Evolutionary conservation across 2,797 vertebrate species (phyloP).

Genomic region (Pachyuromys duprasi): DNA sequence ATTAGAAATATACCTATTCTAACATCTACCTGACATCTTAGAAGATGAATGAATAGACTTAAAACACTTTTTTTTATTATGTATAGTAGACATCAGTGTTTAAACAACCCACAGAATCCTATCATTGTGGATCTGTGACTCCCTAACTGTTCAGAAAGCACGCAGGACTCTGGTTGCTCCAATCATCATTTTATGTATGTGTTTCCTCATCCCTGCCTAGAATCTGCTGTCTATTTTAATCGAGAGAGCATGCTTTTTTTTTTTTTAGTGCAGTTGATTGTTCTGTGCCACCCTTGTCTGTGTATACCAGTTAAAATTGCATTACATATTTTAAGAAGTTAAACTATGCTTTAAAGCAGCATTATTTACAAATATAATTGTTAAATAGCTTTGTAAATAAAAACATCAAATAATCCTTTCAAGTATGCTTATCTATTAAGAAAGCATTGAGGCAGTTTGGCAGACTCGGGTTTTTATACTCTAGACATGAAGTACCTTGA

Average conservation of each 20-base stretch:
- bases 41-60: slow-evolving; percentile 26
- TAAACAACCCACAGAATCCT: neutral
- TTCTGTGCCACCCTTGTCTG: neutral
- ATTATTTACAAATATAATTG: slow-evolving; percentile 30
- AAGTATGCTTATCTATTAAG: slow-evolving; percentile 35
- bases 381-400: neutral
- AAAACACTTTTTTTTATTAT: neutral
- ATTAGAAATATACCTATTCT: slow-evolving; percentile 38
- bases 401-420: slow-evolving; percentile 24
- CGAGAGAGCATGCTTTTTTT: slow-evolving; percentile 1
- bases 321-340: slow-evolving; percentile 61
- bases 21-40: slow-evolving; percentile 16
- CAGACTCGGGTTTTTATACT: slow-evolving; percentile 65
- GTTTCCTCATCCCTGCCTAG: neutral
- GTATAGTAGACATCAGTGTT: slow-evolving; percentile 10
- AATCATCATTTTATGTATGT: slow-evolving; percentile 5
- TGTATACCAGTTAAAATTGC: slow-evolving; percentile 14
- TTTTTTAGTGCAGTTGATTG: slow-evolving; percentile 49
- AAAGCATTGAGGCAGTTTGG: slow-evolving; percentile 65
- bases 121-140: neutral
- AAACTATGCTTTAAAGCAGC: neutral
- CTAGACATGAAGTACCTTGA: slow-evolving; percentile 49
- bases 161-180: neutral
- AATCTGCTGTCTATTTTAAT: slow-evolving; percentile 50
- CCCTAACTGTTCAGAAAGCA: neutral